Base-by-base conservation (phyloP, 1,140 invertebrate species). In the Hetaerina americana region DNA sequence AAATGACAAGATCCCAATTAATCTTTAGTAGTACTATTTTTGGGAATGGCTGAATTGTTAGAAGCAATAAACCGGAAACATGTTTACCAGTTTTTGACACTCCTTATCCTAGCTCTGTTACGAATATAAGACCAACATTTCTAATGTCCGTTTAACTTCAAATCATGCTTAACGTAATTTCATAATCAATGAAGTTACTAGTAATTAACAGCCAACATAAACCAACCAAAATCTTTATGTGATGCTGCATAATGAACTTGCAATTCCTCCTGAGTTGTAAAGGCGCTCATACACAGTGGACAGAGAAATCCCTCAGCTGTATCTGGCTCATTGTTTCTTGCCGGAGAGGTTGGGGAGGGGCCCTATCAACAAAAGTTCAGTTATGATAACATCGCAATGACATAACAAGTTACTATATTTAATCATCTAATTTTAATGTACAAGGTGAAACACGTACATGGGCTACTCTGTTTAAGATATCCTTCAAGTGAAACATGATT, bases 241-340 rank as follows among this genome's bases (percentile, higher is more conserved):
- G 31, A 27, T 40, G 74, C 74, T 70, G 78, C 76, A 77, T 78
- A 75, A 72, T 79, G 75, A 27, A 74, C 71, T 57, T 77, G 74
- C 5, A 78, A 70, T 66, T 77, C 74, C 26, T 82, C 81, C 26
- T 79, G 76, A 70, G 77, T 77, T 49, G 77, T 72, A 71, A 81
- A 78, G 10, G 76, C 76, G 69, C 72, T 72, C 79, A 82, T 81
- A 75, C 82, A 83, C 66, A 77, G 76, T 57, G 82, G 82, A 75
- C 82, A 83, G 22, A 83, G 71, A 76, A 83, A 83, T 26, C 82
- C 82, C 79, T 83, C 75, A 24, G 75, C 70, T 70, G 40, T 57
- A 10, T 57, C 40, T 57, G 40, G 40, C 22, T 57, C 40, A 57
- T 57, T 57, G 22, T 57, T 57, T 57, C 40, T 57, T 3, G 40